Evolutionary conservation across 2,888 invertebrate genomes (phyloP).

Genomic region (Adela reaumurella): DNA sequence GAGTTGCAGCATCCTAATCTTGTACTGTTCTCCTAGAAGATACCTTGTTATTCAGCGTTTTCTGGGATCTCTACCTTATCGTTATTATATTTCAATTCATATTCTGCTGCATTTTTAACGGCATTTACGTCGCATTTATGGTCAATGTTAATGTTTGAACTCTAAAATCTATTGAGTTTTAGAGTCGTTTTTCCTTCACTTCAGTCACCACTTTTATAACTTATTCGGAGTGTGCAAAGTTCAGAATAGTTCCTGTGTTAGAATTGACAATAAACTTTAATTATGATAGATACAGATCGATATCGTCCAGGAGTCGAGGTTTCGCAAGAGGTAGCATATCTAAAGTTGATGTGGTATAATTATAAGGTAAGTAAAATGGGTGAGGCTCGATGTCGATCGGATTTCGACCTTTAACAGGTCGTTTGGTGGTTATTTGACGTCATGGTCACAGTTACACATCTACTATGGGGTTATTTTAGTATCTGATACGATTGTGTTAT

Average conservation of each 20-base stretch:
- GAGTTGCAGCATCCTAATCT: slow-evolving; percentile 50
- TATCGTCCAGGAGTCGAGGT: slow-evolving; percentile 40
- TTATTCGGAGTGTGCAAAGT: background rate
- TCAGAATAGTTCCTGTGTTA: background rate
- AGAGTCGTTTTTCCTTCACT: background rate
- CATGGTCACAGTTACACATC: no score
- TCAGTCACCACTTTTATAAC: background rate
- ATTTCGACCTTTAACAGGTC: background rate
- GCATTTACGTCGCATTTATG: background rate
- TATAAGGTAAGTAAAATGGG: slow-evolving; percentile 40
- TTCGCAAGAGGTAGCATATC: slow-evolving; percentile 46
- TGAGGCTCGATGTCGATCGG: slow-evolving; percentile 16
- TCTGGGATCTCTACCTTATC: no score
- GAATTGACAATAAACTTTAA: background rate
- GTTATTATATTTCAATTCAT: no score
- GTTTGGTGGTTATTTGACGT: no score
- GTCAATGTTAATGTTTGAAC: background rate
- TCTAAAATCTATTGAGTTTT: background rate
- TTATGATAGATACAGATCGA: slow-evolving; percentile 16
- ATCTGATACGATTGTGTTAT: no score
- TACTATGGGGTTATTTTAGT: no score
- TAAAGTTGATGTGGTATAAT: slow-evolving; percentile 53
- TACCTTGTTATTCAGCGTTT: no score
- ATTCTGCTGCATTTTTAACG: no score
- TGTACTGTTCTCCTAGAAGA: no score